phyloP scores from a whole-genome alignment of 2,797 vertebrate genomes.

The Peromyscus attwateri region DNA sequence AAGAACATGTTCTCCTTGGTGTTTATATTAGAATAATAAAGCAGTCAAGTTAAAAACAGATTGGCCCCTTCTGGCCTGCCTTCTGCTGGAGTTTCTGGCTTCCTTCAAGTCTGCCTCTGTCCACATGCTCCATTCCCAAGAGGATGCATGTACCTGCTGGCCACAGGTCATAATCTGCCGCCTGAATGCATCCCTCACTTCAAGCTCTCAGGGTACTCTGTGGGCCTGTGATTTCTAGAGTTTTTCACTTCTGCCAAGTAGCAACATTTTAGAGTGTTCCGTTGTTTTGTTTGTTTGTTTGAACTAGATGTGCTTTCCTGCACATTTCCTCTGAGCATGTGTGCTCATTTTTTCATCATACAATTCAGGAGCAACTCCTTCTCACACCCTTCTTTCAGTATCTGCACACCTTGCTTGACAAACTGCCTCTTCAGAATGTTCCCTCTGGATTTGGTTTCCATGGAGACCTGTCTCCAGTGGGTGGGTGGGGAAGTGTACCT shows the following conservation, averaged over 20 bases:
- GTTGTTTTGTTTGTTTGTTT: neutral
- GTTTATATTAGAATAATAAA: neutral
- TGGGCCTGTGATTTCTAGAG: neutral
- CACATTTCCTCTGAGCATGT: neutral
- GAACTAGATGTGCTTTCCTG: neutral
- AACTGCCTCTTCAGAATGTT: neutral
- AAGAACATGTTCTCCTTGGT: neutral
- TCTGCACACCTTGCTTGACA: neutral
- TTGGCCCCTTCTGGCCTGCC: neutral
- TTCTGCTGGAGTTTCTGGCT: rapidly evolving
- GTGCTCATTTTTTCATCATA: neutral
- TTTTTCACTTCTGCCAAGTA: neutral
- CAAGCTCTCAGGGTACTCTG: no score
- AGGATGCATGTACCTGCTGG: no score
- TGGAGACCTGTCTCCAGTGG: slow-evolving; percentile 53
- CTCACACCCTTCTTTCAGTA: neutral
- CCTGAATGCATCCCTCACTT: neutral
- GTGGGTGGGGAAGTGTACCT: neutral
- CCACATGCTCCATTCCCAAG: no score
- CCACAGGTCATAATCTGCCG: neutral
- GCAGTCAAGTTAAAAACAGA: neutral
- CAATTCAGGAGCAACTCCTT: neutral
- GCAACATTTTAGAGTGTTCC: neutral
- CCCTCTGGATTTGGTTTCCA: slow-evolving; percentile 51
- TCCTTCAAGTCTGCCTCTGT: rapidly evolving